Conservation (phyloP, 2,797 vertebrate genomes). For the Tolypeutes matacus region DNA sequence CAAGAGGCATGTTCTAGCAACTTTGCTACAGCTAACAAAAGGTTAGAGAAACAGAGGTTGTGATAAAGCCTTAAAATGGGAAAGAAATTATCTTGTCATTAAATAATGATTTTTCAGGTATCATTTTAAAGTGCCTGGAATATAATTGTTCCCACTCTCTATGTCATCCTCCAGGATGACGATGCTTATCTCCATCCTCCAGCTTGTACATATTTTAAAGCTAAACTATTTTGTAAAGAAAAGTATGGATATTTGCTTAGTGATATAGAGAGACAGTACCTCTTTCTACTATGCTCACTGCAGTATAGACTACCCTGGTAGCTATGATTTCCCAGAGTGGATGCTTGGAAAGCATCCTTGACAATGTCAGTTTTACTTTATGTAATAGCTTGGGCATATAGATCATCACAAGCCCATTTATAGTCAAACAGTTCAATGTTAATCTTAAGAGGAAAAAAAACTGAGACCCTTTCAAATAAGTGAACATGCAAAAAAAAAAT, state of each 20-base stretch:
- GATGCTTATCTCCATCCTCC: constrained; percentile 56
- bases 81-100: constrained; percentile 71
- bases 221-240: constrained; percentile 70
- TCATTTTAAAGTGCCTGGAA: constrained; percentile 70
- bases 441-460: constrained; percentile 53
- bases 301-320: constrained; percentile 44
- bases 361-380: constrained; percentile 68
- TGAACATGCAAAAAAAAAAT: not conserved
- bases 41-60: constrained; percentile 65
- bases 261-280: constrained; percentile 60
- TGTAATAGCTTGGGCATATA: not conserved
- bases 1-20: constrained; percentile 74
- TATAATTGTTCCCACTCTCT: constrained; percentile 64
- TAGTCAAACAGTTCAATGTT: not conserved
- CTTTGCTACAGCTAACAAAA: constrained; percentile 75
- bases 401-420: constrained; percentile 46
- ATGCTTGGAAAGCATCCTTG: constrained; percentile 64
- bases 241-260: not conserved
- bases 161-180: constrained; percentile 25
- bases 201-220: constrained; percentile 64
- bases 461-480: not conserved
- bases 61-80: constrained; percentile 71
- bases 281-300: constrained; percentile 77
- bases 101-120: constrained; percentile 71
- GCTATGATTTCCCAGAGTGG: constrained; percentile 68